Conservation (phyloP, 1,140 invertebrate species). For the Apis mellifera region DNA sequence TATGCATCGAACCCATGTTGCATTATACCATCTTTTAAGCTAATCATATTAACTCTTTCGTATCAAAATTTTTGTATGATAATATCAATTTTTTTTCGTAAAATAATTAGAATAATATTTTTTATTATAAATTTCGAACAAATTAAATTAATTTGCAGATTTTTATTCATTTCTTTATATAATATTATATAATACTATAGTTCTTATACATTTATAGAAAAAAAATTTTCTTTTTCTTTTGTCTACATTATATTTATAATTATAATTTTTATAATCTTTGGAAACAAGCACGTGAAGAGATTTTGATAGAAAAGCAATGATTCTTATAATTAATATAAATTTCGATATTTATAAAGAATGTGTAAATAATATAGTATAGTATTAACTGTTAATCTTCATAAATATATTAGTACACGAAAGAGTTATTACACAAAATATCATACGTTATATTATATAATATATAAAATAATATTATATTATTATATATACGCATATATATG, state of each 20-base stretch:
- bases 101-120: background rate
- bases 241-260: background rate
- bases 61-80: background rate
- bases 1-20: slow-evolving; percentile 27
- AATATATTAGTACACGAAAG: background rate
- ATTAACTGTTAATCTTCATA: background rate
- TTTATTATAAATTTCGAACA: background rate
- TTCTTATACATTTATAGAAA: too few species aligned
- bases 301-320: slow-evolving; percentile 21
- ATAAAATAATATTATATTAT: slow-evolving; percentile 14
- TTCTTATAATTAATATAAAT: slow-evolving; percentile 17
- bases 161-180: too few species aligned
- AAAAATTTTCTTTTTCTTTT: too few species aligned
- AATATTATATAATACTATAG: too few species aligned
- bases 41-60: background rate
- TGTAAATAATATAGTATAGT: slow-evolving; percentile 25
- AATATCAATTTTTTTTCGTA: background rate
- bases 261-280: background rate
- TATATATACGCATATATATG: slow-evolving; percentile 38
- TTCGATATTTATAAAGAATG: background rate
- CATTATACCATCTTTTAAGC: background rate
- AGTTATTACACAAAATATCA: slow-evolving; percentile 3
- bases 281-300: slow-evolving; percentile 40
- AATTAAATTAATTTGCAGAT: background rate
- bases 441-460: background rate